Base-by-base conservation (phyloP, 2,113 vertebrate genomes). In the Alouatta palliata region DNA sequence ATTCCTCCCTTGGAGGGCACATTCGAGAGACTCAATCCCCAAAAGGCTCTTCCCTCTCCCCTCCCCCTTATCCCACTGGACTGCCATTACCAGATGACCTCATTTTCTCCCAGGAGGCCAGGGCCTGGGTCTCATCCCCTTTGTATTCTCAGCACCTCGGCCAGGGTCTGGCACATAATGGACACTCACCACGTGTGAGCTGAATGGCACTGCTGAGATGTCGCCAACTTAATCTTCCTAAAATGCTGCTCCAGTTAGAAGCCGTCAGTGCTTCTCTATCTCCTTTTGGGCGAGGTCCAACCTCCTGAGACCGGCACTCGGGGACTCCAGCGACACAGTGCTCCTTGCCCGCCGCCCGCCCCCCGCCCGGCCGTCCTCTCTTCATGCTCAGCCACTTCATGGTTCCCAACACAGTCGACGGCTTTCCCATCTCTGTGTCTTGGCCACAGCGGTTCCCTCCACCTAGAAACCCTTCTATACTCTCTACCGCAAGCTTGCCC, bases 141-240 rank as follows among this genome's bases (percentile, higher is more conserved):
- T 81, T 83, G 81, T 86, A 17, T 84, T 92, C 97, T 96, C 90
- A 90, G 96, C 95, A 94, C 87, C 80, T 90, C 32, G 10, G 97
- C 80, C 95, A 95, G 95, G 80, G 95, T 20, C 94, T 94, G 91
- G 92, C 87, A 64, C 82, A 66, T 75, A 70, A 93, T 6, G 76
- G 91, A 40, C 83, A 11, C 87, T 96, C 8, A 5, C 32, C 40
- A 6, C 10, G 6, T 20, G 68, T 91, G 76, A 32, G 82, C 0
- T 52, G 94, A 83, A 87, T 52, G 66, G 86, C 9, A 20, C 32
- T 83, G 61, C 35, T 95, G 89, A 94, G 95, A 68, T 20, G 19
- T 90, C 56, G 91, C 96, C 95, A 81, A 82, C 83, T 87, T 84
- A 83, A 93, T 97, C 96, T 97, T 93, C 91, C 96, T 94, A 96